These are phyloP conservation scores for Sarcophaga caerulescens DNA, from an alignment of 2,888 invertebrate genomes.

Conservation along the genomic window DNA sequence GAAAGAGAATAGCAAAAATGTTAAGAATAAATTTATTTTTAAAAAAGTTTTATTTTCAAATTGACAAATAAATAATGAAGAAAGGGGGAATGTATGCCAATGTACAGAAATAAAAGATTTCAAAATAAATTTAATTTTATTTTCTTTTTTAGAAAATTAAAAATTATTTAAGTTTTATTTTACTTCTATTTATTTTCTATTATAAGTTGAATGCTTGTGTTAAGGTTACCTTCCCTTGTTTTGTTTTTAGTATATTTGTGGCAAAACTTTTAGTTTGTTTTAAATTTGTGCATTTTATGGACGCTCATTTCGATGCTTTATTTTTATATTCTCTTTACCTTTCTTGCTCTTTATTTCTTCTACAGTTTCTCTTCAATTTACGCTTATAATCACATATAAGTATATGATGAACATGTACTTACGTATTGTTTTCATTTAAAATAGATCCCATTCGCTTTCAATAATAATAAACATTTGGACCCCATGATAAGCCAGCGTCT, in stretches of 20 bases:
- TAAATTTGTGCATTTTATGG: neutral
- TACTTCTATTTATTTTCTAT: neutral
- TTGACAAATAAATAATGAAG: too few species aligned
- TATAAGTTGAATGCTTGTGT: neutral
- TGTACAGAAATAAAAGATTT: too few species aligned
- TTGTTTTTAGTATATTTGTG: neutral
- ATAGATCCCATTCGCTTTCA: neutral
- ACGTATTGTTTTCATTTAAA: neutral
- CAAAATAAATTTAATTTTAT: neutral
- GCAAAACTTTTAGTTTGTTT: neutral
- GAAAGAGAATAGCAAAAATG: neutral
- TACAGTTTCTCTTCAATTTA: neutral
- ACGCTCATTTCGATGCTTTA: neutral
- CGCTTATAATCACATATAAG: too few species aligned
- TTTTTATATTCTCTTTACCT: neutral
- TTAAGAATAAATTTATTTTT: conserved; percentile 6
- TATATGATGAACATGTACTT: neutral
- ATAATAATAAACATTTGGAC: neutral
- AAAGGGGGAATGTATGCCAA: too few species aligned
- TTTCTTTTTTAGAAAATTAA: neutral
- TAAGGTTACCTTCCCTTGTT: neutral
- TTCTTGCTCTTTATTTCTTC: neutral
- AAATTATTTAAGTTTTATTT: neutral
- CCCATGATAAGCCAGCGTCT: neutral
- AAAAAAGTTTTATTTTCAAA: neutral